These are phyloP conservation scores for Darevskia nairensis DNA, from an alignment of 2,797 vertebrate species.

Conservation along the genomic window DNA sequence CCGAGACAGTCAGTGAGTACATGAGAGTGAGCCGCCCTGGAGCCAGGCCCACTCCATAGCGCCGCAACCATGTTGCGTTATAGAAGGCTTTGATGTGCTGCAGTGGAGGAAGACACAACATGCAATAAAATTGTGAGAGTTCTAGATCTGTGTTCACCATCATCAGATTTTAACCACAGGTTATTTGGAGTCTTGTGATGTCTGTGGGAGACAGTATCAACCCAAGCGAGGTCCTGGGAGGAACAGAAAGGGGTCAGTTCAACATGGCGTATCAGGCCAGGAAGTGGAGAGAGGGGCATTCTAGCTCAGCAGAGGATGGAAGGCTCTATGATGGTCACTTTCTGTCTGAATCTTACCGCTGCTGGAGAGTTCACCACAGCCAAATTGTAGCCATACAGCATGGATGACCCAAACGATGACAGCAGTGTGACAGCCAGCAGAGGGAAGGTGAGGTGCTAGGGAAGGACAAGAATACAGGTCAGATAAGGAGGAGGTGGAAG, in stretches of 20 bases:
- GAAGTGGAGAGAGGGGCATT: not conserved
- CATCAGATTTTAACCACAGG: not conserved
- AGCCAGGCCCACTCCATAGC: constrained; percentile 70
- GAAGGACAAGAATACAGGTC: constrained; percentile 26
- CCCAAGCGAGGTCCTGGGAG: not conserved
- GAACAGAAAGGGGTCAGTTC: not conserved
- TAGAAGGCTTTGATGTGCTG: constrained; percentile 93
- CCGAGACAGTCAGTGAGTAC: constrained; percentile 89
- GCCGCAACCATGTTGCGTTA: constrained; percentile 81
- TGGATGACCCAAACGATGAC: constrained; percentile 90
- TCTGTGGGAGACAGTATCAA: not conserved
- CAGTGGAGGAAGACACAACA: constrained; percentile 30
- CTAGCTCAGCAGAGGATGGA: not conserved
- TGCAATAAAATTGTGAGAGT: not conserved
- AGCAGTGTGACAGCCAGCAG: constrained; percentile 86
- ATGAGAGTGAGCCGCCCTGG: constrained; percentile 79
- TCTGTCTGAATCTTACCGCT: constrained; percentile 76
- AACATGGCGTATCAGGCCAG: not conserved
- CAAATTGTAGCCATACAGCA: constrained; percentile 92
- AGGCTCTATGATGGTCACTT: not conserved
- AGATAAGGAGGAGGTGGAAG: not conserved
- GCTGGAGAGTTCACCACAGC: constrained; percentile 92
- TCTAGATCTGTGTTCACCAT: not conserved
- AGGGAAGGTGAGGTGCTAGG: constrained; percentile 83
- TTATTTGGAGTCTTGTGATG: not conserved